Base-by-base conservation (phyloP, 2,113 vertebrate genomes). In the Brachypodius melanocephalos region DNA sequence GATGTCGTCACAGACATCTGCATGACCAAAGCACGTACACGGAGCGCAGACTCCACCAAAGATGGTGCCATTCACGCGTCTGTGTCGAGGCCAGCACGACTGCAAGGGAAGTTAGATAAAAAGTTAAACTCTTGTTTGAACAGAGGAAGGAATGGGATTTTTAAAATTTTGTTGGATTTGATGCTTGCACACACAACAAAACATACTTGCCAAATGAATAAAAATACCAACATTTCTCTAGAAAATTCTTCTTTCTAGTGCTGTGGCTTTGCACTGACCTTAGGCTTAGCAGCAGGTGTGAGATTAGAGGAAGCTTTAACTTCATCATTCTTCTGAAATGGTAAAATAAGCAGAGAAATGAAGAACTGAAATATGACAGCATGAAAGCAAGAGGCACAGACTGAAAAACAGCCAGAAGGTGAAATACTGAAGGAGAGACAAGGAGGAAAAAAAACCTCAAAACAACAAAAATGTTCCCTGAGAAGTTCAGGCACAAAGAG, bases 31-130 rank as follows among this genome's bases (percentile, higher is more conserved):
- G 91, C 98, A 99, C 0, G 75, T 97, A 59, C 98, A 99, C 0
- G 95, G 97, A 24, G 97, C 98, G 93, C 98, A 99, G 91, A 98
- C 73, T 52, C 98, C 98, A 29, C 94, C 97, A 72, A 98, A 97
- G 69, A 98, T 16, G 1, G 98, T 99, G 58, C 98, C 96, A 1
- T 99, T 99, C 73, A 99, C 97, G 71, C 98, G 96, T 45, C 98
- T 97, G 83, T 98, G 96, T 31, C 36, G 94, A 71, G 97, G 96
- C 82, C 97, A 96, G 94, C 98, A 99, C 8, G 95, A 96, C 98
- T 99, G 95, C 32, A 97, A 96, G 63, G 15, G 3, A 80, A 61
- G 61, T 77, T 7, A 74, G 52, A 91, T 18, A 51, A 74, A 66
- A 25, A 73, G 18, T 58, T 76, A 91, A 82, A 57, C 10, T 48